phyloP scores from a whole-genome alignment of 2,797 vertebrate genomes.

The Labeo calbasu region DNA sequence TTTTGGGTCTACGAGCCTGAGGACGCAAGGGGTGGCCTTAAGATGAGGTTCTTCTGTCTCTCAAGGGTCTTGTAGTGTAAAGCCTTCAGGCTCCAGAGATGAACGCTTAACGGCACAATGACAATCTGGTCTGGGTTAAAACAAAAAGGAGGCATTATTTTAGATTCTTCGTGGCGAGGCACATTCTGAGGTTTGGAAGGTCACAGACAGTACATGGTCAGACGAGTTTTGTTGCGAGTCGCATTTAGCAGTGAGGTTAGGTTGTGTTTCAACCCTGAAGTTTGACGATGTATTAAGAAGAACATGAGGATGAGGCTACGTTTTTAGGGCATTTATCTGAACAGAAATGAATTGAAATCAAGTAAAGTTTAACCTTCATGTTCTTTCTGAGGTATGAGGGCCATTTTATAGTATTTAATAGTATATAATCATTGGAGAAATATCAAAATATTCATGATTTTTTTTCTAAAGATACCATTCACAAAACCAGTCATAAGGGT shows the following conservation, averaged over 20 bases:
- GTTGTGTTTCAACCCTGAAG: conserved; percentile 22
- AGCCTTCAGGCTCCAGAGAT: conserved; percentile 48
- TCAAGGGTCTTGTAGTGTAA: conserved; percentile 49
- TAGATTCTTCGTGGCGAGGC: conserved; percentile 35
- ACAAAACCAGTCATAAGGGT: no score
- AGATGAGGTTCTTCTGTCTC: conserved; percentile 57
- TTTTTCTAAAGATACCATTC: background rate
- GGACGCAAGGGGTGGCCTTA: conserved; percentile 48
- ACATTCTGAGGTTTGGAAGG: conserved; percentile 17
- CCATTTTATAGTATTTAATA: background rate
- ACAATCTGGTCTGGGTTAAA: conserved; percentile 40
- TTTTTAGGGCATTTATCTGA: background rate
- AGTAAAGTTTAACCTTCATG: background rate
- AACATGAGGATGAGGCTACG: background rate
- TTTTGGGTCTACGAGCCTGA: conserved; percentile 49
- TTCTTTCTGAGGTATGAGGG: background rate
- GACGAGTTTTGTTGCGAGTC: background rate
- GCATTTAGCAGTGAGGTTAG: conserved; percentile 12
- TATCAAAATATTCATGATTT: background rate
- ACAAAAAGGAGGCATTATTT: conserved; percentile 43
- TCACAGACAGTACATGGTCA: conserved; percentile 41
- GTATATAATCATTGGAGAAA: background rate
- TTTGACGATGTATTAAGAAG: background rate
- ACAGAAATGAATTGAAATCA: background rate
- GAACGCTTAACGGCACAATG: conserved; percentile 33